Evolutionary conservation across 2,888 invertebrate species (phyloP).

Genomic region (Phaedon cochleariae): DNA sequence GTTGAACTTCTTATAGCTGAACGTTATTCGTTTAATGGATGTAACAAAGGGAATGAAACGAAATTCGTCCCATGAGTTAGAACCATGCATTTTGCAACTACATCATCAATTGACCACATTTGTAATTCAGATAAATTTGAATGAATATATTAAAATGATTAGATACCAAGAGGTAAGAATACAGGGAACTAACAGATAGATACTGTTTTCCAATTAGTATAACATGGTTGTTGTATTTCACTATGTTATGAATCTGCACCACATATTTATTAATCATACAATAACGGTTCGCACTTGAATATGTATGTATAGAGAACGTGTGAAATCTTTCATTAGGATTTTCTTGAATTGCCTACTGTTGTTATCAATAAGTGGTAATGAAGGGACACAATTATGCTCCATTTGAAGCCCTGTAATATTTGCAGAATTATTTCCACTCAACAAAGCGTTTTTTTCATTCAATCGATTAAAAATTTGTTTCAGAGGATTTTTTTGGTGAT

Average conservation of each 20-base stretch:
- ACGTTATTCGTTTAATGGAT: neutral
- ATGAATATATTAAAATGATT: neutral
- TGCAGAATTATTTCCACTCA: neutral
- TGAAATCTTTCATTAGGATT: neutral
- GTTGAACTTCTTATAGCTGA: no score
- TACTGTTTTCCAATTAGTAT: neutral
- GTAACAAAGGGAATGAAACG: neutral
- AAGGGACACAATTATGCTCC: neutral
- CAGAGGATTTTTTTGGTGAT: slow-evolving; percentile 25
- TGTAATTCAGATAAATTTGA: slow-evolving; percentile 1
- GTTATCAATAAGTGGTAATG: neutral
- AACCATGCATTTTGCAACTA: no score
- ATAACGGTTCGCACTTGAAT: neutral
- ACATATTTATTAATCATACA: neutral
- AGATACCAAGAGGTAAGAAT: neutral
- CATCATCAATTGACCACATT: slow-evolving; percentile 1
- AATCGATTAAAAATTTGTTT: slow-evolving; percentile 22
- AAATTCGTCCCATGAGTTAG: neutral
- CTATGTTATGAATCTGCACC: neutral
- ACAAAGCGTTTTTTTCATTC: neutral
- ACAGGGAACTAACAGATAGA: neutral
- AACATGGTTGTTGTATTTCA: neutral
- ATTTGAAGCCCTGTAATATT: neutral
- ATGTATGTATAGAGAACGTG: neutral
- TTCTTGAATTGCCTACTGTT: neutral